Evolutionary conservation across 2,113 vertebrate species (phyloP), one percentile per base, ranked within the genome.

Genomic region (Gambusia holbrooki): DNA sequence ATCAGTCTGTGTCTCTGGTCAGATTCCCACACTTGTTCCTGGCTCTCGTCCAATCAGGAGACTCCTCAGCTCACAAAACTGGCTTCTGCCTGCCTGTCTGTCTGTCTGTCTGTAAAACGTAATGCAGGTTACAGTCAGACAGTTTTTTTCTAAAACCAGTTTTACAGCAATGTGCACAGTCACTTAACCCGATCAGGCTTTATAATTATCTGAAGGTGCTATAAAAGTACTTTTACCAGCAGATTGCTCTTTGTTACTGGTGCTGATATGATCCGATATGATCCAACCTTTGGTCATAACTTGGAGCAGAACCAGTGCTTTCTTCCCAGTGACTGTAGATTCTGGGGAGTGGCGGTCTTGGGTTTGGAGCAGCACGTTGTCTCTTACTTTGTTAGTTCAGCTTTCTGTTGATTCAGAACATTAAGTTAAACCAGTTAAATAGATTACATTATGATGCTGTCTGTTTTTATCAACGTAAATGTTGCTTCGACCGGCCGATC

Each of bases 251-350:
- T 17, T 58, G 51, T 58, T 58, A 25, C 51, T 58, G 51, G 22
- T 58, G 22, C 51, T 58, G 51, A 58, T 58, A 58, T 58, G 51
- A 58, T 58, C 51, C 51, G 51, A 58, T 58, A 58, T 58, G 51
- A 58, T 58, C 51, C 51, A 58, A 58, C 51, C 51, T 58, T 58
- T 58, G 51, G 51, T 58, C 51, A n/a, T n/a, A n/a, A 3, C 5
- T 22, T 58, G 51, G 51, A 58, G 51, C 22, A 58, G 25, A 22
- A 25, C 25, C 51, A 58, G 5, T 6, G 51, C 51, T 58, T 58
- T n/a, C 51, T 58, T 25, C 10, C 22, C 22, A 25, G 8, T 58
- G 51, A n/a, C 6, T 10, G 51, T n/a, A 11, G 45, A 48, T 48
- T 48, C 51, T 58, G 51, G 8, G 22, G 19, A 54, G 42, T 45